A percentile compares a stretch with the other conserved stretches of the same genome.
These are phyloP conservation scores for Callyntrura guangdongensis DNA, from an alignment of 2,888 invertebrate genomes.

Conservation along the genomic window DNA sequence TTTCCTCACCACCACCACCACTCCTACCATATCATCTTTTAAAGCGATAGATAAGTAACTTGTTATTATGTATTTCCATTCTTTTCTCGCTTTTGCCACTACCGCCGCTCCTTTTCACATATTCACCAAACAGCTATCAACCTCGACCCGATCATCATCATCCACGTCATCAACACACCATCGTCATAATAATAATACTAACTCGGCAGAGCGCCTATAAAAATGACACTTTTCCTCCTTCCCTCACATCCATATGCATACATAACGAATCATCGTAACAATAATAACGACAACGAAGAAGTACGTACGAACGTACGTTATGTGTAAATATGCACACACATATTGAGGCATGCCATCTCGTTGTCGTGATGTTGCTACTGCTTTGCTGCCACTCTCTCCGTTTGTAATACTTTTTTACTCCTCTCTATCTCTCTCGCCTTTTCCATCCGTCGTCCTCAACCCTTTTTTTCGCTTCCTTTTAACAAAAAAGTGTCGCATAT, in stretches of 20 bases:
- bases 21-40: neutral
- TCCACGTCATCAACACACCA: conserved; percentile 10
- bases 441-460: conserved; percentile 16
- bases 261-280: conserved; percentile 53
- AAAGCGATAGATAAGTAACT: conserved; percentile 27
- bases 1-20: conserved; percentile 7
- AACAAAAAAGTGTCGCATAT: conserved; percentile 52
- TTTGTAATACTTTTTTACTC: no score
- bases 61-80: conserved; percentile 4
- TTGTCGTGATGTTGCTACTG: neutral
- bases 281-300: conserved; percentile 34
- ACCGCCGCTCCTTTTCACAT: neutral
- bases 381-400: neutral
- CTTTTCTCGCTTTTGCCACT: conserved; percentile 8
- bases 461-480: neutral
- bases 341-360: conserved; percentile 14
- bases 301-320: no score
- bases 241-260: conserved; percentile 45
- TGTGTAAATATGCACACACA: no score
- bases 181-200: conserved; percentile 46
- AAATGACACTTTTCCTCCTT: conserved; percentile 64
- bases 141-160: conserved; percentile 45
- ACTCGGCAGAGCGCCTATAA: conserved; percentile 22
- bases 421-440: neutral
- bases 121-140: conserved; percentile 16